Evolutionary conservation across 2,113 vertebrate genomes (phyloP).

Genomic region (Dromas ardeola): DNA sequence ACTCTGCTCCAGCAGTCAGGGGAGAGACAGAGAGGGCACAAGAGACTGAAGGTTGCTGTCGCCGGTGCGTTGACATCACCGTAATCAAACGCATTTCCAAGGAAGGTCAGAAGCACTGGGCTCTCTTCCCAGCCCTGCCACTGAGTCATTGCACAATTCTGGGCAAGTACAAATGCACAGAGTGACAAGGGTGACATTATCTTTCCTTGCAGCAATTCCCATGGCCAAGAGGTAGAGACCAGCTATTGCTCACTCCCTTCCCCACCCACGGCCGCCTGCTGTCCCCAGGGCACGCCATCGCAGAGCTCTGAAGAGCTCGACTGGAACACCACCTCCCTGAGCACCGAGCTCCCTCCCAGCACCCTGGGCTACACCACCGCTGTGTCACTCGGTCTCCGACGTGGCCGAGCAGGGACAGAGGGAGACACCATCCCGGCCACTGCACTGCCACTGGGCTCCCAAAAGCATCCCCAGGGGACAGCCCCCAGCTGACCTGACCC

Average conservation of each 20-base stretch:
- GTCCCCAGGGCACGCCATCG: neutral
- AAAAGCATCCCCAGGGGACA: neutral
- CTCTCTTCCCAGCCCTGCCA: constrained; percentile 4
- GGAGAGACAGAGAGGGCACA: neutral
- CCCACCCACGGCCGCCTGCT: neutral
- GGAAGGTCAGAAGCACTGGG: neutral
- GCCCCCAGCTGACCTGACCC: neutral
- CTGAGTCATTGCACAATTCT: neutral
- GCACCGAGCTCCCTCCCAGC: neutral
- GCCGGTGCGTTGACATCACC: neutral
- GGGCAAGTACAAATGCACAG: neutral
- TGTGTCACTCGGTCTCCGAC: neutral
- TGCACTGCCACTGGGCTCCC: accelerated
- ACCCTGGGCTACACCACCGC: neutral
- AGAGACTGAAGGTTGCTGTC: neutral
- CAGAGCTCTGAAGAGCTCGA: neutral
- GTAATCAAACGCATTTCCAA: neutral
- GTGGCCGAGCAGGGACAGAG: neutral
- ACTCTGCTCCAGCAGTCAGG: accelerated
- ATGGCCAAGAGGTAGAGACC: neutral
- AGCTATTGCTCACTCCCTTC: neutral
- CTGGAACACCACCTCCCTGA: neutral
- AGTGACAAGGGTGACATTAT: neutral
- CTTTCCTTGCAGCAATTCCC: neutral
- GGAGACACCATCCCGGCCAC: neutral